Base-by-base conservation (phyloP, 2,888 invertebrate genomes). In the Aporophyla lueneburgensis region DNA sequence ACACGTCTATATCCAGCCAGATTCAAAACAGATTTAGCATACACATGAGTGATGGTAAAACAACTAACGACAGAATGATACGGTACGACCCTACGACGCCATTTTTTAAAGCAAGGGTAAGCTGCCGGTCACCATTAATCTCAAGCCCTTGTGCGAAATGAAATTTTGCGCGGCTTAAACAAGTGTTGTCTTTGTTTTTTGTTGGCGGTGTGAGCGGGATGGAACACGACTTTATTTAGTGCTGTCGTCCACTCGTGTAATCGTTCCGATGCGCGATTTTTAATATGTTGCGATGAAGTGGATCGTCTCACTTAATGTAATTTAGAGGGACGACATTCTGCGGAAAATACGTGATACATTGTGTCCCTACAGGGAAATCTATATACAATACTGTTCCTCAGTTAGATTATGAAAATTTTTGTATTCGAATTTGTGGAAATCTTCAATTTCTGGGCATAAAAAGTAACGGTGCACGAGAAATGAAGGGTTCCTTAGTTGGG, bases 21-120 rank as follows among this genome's bases (percentile, higher is more conserved):
- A 90, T 92, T 89, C 87, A 89, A 89, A 90, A 90, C 79, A 87
- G 88, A 94, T 95, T 95, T 93, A 88, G 90, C 88, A 86, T 89
- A 92, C 92, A 91, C 93, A 93, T 95, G 95, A 96, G 91, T 93
- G 94, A 96, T 96, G 95, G 89, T 86, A 86, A 65, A 74, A 82
- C 87, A 90, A 92, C 91, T 95, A 96, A 96, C 94, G 95, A 95
- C 90, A 84, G 88, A 92, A 93, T 93, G 92, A 95, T 95, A 88
- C 82, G 89, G 83, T 87, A 86, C 91, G 91, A 92, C 94, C 94
- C 94, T 93, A 90, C 91, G 87, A 89, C 91, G 93, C 89, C 88
- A 92, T 95, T 96, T 95, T 95, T 95, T 93, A 76, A 81, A 83
- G 65, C 84, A 93, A 93, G 94, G 94, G 94, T 92, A 90, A 90